Evolutionary conservation across 2,888 invertebrate genomes (phyloP), one percentile per base, ranked within the genome.

Genomic region (Nineta flava): DNA sequence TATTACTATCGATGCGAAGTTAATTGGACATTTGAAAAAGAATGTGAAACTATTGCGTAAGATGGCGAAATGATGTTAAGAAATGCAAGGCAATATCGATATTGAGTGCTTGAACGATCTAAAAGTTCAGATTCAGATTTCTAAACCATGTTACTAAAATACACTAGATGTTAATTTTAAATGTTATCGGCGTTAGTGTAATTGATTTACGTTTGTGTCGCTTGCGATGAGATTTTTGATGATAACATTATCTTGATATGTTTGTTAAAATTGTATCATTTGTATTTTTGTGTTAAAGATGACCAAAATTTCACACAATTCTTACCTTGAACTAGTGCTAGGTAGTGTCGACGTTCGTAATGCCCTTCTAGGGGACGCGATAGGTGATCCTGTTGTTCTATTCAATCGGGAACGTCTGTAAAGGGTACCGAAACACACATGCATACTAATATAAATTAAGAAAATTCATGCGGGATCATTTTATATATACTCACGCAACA

Each of bases 331-430:
- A 9, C 16, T 32, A 15, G 42, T 41, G 15, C 9, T 16, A 15
- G 41, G 13, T 21, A 42, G 13, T 9, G 42, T 19, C 9, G 48
- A 42, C 16, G 48, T 13, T 16, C 48, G 41, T 26, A 48, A 21
- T 16, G 48, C 21, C n/a, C 48, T 41, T 42, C 48, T 19, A 9
- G 48, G 48, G 13, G 41, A 48, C 13, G 42, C 42, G 21, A 48
- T 13, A 42, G 48, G 48, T 15, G 41, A 42, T 17, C 26, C 48
- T 16, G 48, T 16, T 31, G 48, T 31, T 41, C 48, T 48, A 42
- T 43, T 43, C 15, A 34, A 41, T 26, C 48, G 41, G 26, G 41
- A 26, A 31, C 48, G 48, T 15, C 48, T 48, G 48, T 15, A 48
- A 47, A 41, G 48, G 21, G 41, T 43, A 26, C 32, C 19, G 46